Evolutionary conservation across 2,113 vertebrate genomes (phyloP).

Genomic region (Daubentonia madagascariensis): DNA sequence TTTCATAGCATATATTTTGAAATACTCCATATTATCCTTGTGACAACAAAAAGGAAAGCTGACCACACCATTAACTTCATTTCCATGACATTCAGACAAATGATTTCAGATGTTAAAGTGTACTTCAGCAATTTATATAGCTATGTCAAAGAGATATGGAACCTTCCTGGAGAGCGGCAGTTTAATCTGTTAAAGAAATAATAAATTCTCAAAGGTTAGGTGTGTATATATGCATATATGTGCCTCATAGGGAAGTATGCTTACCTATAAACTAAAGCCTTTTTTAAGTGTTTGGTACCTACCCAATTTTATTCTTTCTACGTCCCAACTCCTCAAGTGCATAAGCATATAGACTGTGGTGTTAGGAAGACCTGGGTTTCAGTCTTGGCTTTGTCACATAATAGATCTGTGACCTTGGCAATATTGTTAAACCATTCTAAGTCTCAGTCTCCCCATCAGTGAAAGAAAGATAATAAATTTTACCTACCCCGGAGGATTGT

Average conservation of each 20-base stretch:
- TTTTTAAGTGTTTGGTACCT: neutral
- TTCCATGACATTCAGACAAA: neutral
- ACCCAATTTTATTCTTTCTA: neutral
- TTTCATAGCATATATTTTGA: neutral
- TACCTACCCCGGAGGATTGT: neutral
- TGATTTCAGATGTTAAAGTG: neutral
- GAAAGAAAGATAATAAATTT: neutral
- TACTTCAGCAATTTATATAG: neutral
- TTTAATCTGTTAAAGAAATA: neutral
- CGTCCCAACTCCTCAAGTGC: neutral
- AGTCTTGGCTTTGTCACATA: neutral
- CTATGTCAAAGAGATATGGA: neutral
- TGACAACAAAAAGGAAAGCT: neutral
- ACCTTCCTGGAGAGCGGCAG: neutral
- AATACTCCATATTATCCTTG: slow-evolving; percentile 40
- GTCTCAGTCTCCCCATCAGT: neutral
- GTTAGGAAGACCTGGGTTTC: neutral
- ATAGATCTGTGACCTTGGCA: neutral
- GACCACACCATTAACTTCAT: neutral
- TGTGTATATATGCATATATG: neutral
- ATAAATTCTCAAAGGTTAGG: neutral
- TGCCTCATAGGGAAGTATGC: neutral
- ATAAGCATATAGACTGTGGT: neutral
- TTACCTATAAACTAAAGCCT: neutral
- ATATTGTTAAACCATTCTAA: neutral